Evolutionary conservation across 2,113 vertebrate species (phyloP).

Genomic region (Rhadina sibilatrix): DNA sequence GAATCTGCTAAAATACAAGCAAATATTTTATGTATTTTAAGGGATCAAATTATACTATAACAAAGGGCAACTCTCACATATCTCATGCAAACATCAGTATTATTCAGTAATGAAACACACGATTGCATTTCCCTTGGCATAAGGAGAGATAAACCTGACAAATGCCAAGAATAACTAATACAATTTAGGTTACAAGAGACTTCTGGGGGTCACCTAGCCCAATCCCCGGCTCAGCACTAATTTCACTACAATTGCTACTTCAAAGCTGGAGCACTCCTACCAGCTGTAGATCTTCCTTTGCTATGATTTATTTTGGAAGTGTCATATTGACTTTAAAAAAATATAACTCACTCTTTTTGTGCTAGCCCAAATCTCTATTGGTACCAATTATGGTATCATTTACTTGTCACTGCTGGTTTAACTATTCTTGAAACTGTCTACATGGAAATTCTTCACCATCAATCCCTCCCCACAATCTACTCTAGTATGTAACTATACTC

Average conservation of each 20-base stretch:
- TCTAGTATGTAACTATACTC: not conserved
- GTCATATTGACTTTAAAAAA: not conserved
- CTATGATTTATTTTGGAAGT: not conserved
- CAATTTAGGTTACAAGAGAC: not conserved
- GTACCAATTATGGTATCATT: not conserved
- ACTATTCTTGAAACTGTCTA: not conserved
- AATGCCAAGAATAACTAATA: not conserved
- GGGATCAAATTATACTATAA: not conserved
- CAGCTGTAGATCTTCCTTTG: not conserved
- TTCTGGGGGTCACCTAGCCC: not conserved
- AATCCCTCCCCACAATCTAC: not conserved
- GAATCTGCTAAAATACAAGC: not conserved
- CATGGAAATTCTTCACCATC: not conserved
- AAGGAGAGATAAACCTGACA: not conserved
- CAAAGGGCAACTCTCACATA: not conserved
- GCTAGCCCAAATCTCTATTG: not conserved
- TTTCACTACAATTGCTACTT: not conserved
- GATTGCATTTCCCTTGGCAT: not conserved
- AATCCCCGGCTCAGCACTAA: accelerated
- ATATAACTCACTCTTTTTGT: not conserved
- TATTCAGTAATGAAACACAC: not conserved
- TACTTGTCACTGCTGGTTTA: not conserved
- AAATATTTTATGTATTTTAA: not conserved
- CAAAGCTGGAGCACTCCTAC: not conserved
- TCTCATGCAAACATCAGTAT: not conserved